Percentiles rank a stretch among this genome's conserved stretches.
phyloP scores from a whole-genome alignment of 2,888 invertebrate genomes.

The Lithophane socia region DNA sequence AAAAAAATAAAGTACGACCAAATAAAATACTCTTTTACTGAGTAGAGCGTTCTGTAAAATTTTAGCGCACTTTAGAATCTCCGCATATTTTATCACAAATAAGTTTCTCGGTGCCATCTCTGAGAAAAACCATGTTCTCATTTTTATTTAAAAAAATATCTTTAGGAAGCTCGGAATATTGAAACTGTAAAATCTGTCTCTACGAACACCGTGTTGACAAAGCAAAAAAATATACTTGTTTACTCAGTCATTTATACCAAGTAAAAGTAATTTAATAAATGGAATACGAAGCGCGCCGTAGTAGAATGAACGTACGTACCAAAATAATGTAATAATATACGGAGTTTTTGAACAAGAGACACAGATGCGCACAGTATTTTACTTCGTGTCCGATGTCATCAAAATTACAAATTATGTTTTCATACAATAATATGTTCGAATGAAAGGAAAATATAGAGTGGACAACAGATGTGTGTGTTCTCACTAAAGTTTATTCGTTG shows the following conservation, averaged over 20 bases:
- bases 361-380: conserved; percentile 47
- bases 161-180: conserved; percentile 36
- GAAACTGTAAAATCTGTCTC: conserved; percentile 53
- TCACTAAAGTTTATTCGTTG: conserved; percentile 27
- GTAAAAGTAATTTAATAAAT: conserved; percentile 82
- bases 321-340: conserved; percentile 63
- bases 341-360: conserved; percentile 44
- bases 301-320: conserved; percentile 56
- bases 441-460: conserved; percentile 36
- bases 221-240: conserved; percentile 68
- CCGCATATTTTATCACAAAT: conserved; percentile 46
- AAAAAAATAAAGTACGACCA: conserved; percentile 32
- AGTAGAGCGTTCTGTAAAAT: conserved; percentile 27
- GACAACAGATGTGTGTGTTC: conserved; percentile 43
- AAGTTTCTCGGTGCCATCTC: conserved; percentile 33
- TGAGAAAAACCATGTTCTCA: conserved; percentile 28
- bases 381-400: conserved; percentile 55
- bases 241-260: conserved; percentile 72
- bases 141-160: conserved; percentile 35
- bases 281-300: conserved; percentile 68
- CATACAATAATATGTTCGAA: conserved; percentile 32
- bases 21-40: conserved; percentile 41
- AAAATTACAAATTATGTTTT: conserved; percentile 52
- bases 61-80: conserved; percentile 32
- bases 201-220: conserved; percentile 49